Evolutionary conservation across 2,113 vertebrate species (phyloP).

Genomic region (Dascyllus trimaculatus): DNA sequence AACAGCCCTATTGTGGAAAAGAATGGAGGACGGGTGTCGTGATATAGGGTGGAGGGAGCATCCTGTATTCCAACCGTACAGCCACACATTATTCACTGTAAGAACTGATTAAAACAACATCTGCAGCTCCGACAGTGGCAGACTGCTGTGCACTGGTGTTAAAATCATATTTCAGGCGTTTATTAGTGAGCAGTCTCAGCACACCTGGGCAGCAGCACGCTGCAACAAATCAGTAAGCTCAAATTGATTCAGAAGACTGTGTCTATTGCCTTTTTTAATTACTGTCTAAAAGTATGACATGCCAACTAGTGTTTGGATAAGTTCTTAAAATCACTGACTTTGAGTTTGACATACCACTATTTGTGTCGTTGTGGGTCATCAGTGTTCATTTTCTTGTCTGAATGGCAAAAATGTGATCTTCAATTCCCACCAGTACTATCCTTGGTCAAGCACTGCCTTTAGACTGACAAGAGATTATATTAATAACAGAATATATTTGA

Average conservation of each 20-base stretch:
- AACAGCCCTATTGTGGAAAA: constrained; percentile 11
- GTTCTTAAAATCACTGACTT: constrained; percentile 30
- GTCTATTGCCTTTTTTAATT: constrained; percentile 38
- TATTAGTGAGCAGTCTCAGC: constrained; percentile 40
- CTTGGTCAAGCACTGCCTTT: constrained; percentile 29
- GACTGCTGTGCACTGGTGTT: constrained; percentile 5
- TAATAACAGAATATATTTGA: constrained; percentile 54
- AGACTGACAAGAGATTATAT: constrained; percentile 46
- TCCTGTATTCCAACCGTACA: constrained; percentile 2
- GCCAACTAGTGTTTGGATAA: constrained; percentile 28
- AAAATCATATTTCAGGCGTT: constrained; percentile 41
- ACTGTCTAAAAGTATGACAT: constrained; percentile 36
- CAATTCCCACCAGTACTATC: constrained; percentile 4
- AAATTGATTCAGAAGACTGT: constrained; percentile 33
- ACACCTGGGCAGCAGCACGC: constrained; percentile 36
- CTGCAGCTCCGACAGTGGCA: constrained; percentile 20
- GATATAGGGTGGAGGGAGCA: neutral
- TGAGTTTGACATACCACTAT: constrained; percentile 32
- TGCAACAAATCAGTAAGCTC: constrained; percentile 27
- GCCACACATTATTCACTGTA: constrained; percentile 30
- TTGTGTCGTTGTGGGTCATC: constrained; percentile 27
- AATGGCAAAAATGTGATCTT: constrained; percentile 8
- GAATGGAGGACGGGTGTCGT: neutral
- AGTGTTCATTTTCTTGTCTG: constrained; percentile 34
- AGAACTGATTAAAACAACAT: constrained; percentile 32